phyloP scores from a whole-genome alignment of 1,140 invertebrate genomes.

The Bombus polaris region DNA sequence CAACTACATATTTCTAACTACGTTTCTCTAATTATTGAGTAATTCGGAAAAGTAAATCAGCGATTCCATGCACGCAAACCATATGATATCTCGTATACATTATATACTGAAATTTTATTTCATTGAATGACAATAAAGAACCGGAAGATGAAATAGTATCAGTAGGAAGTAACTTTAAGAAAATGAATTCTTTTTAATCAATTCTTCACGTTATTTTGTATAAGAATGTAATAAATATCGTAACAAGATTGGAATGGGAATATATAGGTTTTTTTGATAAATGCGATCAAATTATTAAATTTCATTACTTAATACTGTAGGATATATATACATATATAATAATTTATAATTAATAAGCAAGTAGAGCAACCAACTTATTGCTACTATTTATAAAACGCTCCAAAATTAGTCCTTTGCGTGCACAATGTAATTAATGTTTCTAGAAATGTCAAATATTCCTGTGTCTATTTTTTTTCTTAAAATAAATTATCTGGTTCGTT shows the following conservation, averaged over 20 bases:
- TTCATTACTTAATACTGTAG: too few species aligned
- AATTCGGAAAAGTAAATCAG: neutral
- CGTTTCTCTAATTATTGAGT: neutral
- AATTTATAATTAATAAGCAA: neutral
- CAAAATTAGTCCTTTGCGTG: neutral
- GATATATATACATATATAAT: too few species aligned
- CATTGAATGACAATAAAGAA: neutral
- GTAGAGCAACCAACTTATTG: neutral
- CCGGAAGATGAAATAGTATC: neutral
- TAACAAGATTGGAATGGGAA: too few species aligned
- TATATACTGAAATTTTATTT: neutral
- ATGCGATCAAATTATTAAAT: too few species aligned
- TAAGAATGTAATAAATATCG: too few species aligned
- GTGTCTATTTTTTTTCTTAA: neutral
- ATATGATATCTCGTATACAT: too few species aligned
- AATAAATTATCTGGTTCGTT: neutral
- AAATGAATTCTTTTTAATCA: too few species aligned
- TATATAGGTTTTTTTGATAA: too few species aligned
- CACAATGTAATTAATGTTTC: neutral
- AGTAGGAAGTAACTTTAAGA: neutral
- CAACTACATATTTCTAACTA: neutral
- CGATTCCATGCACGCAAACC: neutral
- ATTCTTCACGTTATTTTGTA: too few species aligned
- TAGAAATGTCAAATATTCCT: too few species aligned
- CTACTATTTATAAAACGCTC: neutral